Evolutionary conservation across 2,113 vertebrate species (phyloP).

Genomic region (Meleagris gallopavo): DNA sequence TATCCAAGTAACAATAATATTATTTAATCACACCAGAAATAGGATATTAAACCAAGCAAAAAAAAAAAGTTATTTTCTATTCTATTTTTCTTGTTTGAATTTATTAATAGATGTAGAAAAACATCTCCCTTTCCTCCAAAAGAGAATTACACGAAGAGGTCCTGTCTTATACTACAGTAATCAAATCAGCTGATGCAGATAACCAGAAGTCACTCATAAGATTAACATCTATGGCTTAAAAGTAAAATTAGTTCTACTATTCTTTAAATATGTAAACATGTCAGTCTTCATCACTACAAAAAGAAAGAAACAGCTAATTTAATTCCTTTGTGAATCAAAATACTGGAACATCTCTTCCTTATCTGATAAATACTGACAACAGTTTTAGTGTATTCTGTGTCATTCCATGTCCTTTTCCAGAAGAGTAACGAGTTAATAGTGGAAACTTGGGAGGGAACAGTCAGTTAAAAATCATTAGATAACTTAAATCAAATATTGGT

Average conservation of each 20-base stretch:
- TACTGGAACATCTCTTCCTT: not conserved
- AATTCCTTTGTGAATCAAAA: not conserved
- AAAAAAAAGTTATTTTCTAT: not conserved
- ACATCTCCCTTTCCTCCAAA: not conserved
- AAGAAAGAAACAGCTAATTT: not conserved
- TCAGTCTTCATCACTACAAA: not conserved
- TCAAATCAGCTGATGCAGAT: conserved; percentile 14
- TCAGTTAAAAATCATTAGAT: not conserved
- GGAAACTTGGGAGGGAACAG: fast-evolving
- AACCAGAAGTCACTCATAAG: conserved; percentile 29
- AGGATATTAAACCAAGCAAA: not conserved
- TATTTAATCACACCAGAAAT: not conserved
- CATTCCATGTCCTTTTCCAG: not conserved
- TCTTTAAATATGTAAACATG: not conserved
- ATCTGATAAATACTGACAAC: not conserved
- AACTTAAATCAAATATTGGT: not conserved
- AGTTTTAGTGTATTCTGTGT: not conserved
- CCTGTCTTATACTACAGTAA: not conserved
- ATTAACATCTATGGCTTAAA: conserved; percentile 18
- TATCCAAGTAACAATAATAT: not conserved
- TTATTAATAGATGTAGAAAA: not conserved
- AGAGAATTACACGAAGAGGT: not conserved
- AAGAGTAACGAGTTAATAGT: not conserved
- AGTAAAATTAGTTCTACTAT: not conserved
- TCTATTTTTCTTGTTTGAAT: not conserved